Evolutionary conservation across 2,888 invertebrate genomes (phyloP).

Genomic region (Lypha dubia): DNA sequence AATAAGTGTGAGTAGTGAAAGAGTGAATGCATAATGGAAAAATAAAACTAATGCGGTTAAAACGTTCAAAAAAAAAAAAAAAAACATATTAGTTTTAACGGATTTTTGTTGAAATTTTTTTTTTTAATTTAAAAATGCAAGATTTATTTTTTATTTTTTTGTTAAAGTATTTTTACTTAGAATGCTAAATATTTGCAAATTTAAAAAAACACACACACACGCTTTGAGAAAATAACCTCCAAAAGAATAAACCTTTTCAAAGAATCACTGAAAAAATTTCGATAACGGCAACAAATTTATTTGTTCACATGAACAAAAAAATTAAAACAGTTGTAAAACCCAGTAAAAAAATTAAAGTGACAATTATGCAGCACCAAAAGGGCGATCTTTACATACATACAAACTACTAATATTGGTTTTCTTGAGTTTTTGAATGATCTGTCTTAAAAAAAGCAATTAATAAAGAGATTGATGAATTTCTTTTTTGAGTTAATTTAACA

Average conservation of each 20-base stretch:
- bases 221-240: not conserved
- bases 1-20: conserved; percentile 59
- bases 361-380: not conserved
- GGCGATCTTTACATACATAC: too few species aligned
- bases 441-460: too few species aligned
- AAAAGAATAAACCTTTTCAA: not conserved
- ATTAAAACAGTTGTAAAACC: not conserved
- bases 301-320: not conserved
- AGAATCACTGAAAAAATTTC: not conserved
- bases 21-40: conserved; percentile 57
- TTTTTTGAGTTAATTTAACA: too few species aligned
- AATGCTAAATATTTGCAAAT: too few species aligned
- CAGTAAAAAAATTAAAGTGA: not conserved
- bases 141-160: not conserved
- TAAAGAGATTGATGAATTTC: too few species aligned
- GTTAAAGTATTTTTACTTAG: not conserved
- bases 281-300: not conserved
- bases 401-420: too few species aligned
- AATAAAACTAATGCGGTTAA: conserved; percentile 34
- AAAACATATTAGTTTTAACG: conserved; percentile 33
- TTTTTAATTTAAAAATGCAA: not conserved
- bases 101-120: conserved; percentile 17
- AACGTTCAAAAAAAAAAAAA: conserved; percentile 37
- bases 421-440: too few species aligned
- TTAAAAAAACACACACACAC: not conserved